Percentiles rank a stretch among this genome's conserved stretches.
Conservation (phyloP, 2,113 vertebrate species). For the Tursiops truncatus region DNA sequence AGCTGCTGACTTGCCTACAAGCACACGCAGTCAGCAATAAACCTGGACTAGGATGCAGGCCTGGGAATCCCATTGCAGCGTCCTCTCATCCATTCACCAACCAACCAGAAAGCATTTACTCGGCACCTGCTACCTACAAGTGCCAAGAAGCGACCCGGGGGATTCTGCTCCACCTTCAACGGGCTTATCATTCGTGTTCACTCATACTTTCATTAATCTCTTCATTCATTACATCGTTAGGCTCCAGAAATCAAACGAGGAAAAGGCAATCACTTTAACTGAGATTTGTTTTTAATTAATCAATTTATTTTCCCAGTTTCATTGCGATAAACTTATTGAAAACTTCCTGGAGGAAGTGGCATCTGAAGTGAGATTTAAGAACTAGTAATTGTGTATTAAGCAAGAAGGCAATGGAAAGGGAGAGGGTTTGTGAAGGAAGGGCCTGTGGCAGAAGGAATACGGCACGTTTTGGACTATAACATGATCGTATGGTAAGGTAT, state of each 20-base stretch:
- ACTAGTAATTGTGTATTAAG: background rate
- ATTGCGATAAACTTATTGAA: background rate
- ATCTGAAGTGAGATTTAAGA: background rate
- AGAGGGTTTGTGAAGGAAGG: background rate
- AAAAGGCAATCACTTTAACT: background rate
- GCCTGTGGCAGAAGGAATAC: background rate
- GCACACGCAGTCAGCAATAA: background rate
- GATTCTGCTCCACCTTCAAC: background rate
- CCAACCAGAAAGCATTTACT: background rate
- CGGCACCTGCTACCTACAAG: background rate
- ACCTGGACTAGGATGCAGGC: background rate
- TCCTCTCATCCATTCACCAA: background rate
- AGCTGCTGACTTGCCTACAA: background rate
- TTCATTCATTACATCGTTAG: background rate
- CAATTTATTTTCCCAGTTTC: background rate
- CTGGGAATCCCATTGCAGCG: background rate
- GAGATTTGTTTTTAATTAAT: background rate
- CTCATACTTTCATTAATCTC: background rate
- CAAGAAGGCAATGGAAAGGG: background rate
- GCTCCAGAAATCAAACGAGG: background rate
- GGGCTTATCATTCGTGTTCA: background rate
- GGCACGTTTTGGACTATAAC: background rate
- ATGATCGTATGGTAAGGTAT: background rate
- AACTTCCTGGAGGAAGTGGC: background rate
- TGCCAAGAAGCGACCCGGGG: fast-evolving